phyloP scores from a whole-genome alignment of 1,140 invertebrate species.

The Drosophila fuyamai region DNA sequence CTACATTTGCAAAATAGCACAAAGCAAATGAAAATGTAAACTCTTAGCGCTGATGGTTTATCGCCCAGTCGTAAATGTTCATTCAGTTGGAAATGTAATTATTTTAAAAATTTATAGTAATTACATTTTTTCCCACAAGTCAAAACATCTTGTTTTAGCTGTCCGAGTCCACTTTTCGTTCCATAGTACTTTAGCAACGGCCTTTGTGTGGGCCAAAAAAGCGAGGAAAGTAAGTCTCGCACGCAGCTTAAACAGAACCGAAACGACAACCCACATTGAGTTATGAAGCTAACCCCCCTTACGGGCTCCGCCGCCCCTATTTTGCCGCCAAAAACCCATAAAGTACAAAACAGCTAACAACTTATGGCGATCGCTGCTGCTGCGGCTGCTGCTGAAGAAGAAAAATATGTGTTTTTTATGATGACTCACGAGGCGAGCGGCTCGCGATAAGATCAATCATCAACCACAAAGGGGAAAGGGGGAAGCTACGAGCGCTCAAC shows the following conservation, averaged over 20 bases:
- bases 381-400: conserved; percentile 60
- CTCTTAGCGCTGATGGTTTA: conserved; percentile 20
- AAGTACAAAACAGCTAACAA: conserved; percentile 78
- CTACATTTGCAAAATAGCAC: neutral
- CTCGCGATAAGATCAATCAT: conserved; percentile 78
- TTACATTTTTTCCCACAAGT: conserved; percentile 27
- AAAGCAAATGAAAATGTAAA: neutral
- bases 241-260: conserved; percentile 62
- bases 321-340: conserved; percentile 58
- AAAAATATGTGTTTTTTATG: conserved; percentile 58
- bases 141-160: neutral
- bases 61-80: conserved; percentile 20
- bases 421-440: conserved; percentile 67
- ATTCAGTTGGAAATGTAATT: neutral
- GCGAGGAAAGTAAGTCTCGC: conserved; percentile 58
- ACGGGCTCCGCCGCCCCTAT: conserved; percentile 23
- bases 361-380: conserved; percentile 64
- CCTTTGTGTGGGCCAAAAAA: conserved; percentile 64
- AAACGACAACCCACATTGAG: conserved; percentile 65
- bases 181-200: conserved; percentile 61
- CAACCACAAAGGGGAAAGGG: conserved; percentile 43
- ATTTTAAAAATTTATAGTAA: conserved; percentile 9
- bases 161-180: conserved; percentile 3
- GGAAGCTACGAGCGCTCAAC: conserved; percentile 27
- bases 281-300: conserved; percentile 65